A percentile compares a stretch with the other conserved stretches of the same genome.
phyloP scores from a whole-genome alignment of 2,888 invertebrate genomes.

The Cremastinae sp. region DNA sequence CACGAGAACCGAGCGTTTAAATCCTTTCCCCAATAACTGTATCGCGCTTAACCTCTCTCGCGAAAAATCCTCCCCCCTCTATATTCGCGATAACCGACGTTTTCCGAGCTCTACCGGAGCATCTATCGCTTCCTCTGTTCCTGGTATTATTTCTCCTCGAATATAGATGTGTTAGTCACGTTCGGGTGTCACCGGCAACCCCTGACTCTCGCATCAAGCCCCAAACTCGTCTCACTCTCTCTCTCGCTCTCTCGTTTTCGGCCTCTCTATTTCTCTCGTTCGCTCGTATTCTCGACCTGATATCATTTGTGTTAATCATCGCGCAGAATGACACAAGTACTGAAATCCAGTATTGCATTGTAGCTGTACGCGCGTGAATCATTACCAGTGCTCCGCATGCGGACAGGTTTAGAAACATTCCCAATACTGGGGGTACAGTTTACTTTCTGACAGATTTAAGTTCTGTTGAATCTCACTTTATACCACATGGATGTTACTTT shows the following conservation, averaged over 20 bases:
- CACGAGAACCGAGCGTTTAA: conserved; percentile 40
- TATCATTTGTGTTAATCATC: conserved; percentile 69
- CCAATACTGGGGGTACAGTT: conserved; percentile 3
- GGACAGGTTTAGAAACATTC: conserved; percentile 2
- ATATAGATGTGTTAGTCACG: conserved; percentile 12
- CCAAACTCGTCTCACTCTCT: neutral
- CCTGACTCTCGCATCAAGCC: conserved; percentile 1
- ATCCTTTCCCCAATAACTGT: conserved; percentile 27
- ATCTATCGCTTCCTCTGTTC: conserved; percentile 34
- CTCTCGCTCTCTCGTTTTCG: conserved; percentile 26
- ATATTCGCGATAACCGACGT: conserved; percentile 52
- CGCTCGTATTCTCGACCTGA: conserved; percentile 32
- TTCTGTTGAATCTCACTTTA: no score
- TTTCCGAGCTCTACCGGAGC: conserved; percentile 39
- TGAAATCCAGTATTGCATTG: conserved; percentile 56
- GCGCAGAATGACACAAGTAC: conserved; percentile 63
- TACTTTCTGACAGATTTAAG: conserved; percentile 10
- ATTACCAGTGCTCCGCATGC: conserved; percentile 12
- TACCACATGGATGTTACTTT: no score
- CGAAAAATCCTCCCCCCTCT: conserved; percentile 21
- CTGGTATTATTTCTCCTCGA: neutral
- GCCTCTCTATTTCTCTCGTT: neutral
- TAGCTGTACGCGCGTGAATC: conserved; percentile 45
- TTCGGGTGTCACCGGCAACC: conserved; percentile 14
- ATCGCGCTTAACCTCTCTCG: neutral